Evolutionary conservation across 1,140 invertebrate species (phyloP).

Genomic region (Drosophila rhopaloa): DNA sequence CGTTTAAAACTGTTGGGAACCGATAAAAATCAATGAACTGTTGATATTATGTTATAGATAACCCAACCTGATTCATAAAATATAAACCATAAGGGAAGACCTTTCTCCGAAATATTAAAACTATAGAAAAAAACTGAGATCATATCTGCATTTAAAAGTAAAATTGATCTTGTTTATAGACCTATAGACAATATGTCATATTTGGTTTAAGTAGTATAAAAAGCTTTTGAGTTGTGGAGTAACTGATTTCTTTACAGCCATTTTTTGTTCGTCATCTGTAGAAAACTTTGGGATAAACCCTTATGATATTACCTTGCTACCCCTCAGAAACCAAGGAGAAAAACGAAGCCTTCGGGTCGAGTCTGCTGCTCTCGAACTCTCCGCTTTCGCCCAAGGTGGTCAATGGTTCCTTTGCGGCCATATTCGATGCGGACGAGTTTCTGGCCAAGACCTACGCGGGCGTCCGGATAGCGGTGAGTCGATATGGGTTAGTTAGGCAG

Average conservation of each 20-base stretch:
- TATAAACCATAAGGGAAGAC: neutral
- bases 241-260: neutral
- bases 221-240: neutral
- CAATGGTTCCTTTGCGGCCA: constrained; percentile 97
- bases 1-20: neutral
- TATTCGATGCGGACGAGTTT: constrained; percentile 95
- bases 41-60: too few species aligned
- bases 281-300: too few species aligned
- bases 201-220: too few species aligned
- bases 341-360: constrained; percentile 96
- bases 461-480: constrained; percentile 84
- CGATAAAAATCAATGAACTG: neutral
- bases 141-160: too few species aligned
- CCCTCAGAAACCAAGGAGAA: constrained; percentile 90
- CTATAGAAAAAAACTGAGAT: too few species aligned
- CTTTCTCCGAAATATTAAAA: too few species aligned
- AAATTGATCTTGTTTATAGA: too few species aligned
- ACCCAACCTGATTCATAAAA: too few species aligned
- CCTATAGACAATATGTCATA: too few species aligned
- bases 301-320: neutral
- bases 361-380: constrained; percentile 95
- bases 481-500: too few species aligned
- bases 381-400: constrained; percentile 99
- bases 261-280: too few species aligned
- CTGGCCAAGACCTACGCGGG: constrained; percentile 93